Evolutionary conservation across 92 coral and sea anemone genomes (phyloP).

Genomic region (Scolanthus callimorphus): DNA sequence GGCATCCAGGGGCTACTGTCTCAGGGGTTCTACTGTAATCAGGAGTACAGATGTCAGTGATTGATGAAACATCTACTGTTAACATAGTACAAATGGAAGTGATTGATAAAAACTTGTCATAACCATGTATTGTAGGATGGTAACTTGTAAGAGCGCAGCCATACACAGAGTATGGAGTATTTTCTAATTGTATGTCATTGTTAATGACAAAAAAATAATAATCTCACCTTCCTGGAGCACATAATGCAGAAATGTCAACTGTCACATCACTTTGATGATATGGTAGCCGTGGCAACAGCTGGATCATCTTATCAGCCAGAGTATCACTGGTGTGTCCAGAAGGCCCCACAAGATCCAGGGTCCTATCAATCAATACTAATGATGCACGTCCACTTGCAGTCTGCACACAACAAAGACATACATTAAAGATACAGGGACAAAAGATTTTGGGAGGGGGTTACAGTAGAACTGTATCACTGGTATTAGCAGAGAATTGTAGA

Average conservation of each 20-base stretch:
- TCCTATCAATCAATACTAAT: slow-evolving; percentile 86
- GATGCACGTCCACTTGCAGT: slow-evolving; percentile 72
- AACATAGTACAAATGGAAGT: background rate
- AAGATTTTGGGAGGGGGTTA: too few species aligned
- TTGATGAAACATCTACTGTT: too few species aligned
- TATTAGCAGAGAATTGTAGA: too few species aligned
- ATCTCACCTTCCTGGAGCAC: slow-evolving; percentile 77
- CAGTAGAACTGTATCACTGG: too few species aligned
- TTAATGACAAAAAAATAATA: background rate
- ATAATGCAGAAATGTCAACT: slow-evolving; percentile 78
- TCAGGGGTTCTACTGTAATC: slow-evolving; percentile 77
- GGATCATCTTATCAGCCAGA: slow-evolving; percentile 78
- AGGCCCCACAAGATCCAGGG: slow-evolving; percentile 89
- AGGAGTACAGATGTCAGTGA: too few species aligned
- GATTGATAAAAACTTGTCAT: background rate
- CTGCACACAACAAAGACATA: too few species aligned
- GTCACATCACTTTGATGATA: slow-evolving; percentile 77
- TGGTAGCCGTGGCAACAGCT: slow-evolving; percentile 84
- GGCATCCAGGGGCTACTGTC: slow-evolving; percentile 87
- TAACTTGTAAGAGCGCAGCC: background rate
- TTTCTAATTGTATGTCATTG: too few species aligned
- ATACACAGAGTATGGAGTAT: too few species aligned
- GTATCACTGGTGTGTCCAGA: slow-evolving; percentile 66
- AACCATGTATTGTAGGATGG: background rate
- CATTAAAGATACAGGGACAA: too few species aligned